Percentiles rank a stretch among this genome's conserved stretches.
Evolutionary conservation across 2,888 invertebrate genomes (phyloP).

Genomic region (Drosophila rellima): DNA sequence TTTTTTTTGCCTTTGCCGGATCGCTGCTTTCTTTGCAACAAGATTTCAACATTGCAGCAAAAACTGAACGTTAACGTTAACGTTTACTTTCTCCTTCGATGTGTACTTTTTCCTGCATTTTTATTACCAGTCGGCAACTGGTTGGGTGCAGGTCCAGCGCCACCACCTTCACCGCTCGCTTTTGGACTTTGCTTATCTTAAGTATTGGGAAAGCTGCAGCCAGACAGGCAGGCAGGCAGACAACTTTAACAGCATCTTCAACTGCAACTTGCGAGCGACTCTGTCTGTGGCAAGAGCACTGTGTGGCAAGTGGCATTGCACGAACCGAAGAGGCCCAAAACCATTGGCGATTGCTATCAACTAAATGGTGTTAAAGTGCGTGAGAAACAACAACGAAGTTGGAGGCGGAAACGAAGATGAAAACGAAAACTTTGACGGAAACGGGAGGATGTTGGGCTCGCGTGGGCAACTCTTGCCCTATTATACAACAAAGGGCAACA

Average conservation of each 20-base stretch:
- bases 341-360: constrained; percentile 76
- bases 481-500: constrained; percentile 71
- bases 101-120: constrained; percentile 80
- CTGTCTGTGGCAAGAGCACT: constrained; percentile 29
- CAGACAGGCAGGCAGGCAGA: constrained; percentile 15
- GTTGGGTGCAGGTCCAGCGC: constrained; percentile 67
- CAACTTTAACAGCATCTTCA: constrained; percentile 66
- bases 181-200: constrained; percentile 78
- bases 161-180: constrained; percentile 74
- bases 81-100: constrained; percentile 80
- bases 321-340: constrained; percentile 40
- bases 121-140: constrained; percentile 67
- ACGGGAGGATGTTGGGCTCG: constrained; percentile 46
- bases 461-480: constrained; percentile 71
- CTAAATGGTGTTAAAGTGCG: constrained; percentile 82
- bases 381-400: constrained; percentile 65
- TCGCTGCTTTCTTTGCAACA: constrained; percentile 78
- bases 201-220: constrained; percentile 61
- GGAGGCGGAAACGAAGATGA: constrained; percentile 2
- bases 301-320: constrained; percentile 71
- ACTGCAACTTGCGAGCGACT: constrained; percentile 44
- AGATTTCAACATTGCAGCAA: constrained; percentile 74
- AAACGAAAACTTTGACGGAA: background rate
- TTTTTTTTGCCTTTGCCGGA: constrained; percentile 63
- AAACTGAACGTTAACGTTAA: constrained; percentile 67